Evolutionary conservation across 2,113 vertebrate genomes (phyloP).

Genomic region (Tonatia bakeri): DNA sequence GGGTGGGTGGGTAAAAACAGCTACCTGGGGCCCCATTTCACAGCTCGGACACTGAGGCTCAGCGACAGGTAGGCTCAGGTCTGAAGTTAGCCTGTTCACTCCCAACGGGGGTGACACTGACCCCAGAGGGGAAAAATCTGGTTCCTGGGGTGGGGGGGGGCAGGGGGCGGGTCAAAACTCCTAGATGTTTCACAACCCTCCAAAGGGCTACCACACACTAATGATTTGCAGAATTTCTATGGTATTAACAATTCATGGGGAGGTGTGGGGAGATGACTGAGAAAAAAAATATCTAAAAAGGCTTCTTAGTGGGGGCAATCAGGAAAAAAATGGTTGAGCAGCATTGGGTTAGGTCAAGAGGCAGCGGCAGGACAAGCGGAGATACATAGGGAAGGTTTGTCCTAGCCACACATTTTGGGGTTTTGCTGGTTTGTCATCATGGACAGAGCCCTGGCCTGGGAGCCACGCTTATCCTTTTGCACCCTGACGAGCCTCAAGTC

Average conservation of each 20-base stretch:
- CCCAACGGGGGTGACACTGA: rapidly evolving
- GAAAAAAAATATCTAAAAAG: not conserved
- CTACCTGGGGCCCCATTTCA: not conserved
- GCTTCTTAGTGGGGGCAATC: rapidly evolving
- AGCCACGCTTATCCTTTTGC: not conserved
- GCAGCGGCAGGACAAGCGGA: too few species aligned
- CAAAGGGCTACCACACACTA: not conserved
- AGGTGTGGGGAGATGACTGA: not conserved
- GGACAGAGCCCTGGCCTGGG: not conserved
- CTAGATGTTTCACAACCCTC: not conserved
- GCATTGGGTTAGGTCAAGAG: not conserved
- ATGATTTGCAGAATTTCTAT: not conserved
- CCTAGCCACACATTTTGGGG: not conserved
- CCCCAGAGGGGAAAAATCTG: not conserved
- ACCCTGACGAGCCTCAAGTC: not conserved
- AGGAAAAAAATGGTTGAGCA: not conserved
- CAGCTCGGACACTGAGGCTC: not conserved
- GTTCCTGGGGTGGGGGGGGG: not conserved
- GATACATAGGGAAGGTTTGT: too few species aligned
- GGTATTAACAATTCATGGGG: not conserved
- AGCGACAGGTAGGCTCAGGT: not conserved
- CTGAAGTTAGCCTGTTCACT: not conserved
- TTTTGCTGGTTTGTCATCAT: not conserved
- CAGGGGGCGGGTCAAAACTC: not conserved
- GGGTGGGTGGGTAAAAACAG: not conserved